phyloP scores from a whole-genome alignment of 2,888 invertebrate species.

The Ennomos erosarius region DNA sequence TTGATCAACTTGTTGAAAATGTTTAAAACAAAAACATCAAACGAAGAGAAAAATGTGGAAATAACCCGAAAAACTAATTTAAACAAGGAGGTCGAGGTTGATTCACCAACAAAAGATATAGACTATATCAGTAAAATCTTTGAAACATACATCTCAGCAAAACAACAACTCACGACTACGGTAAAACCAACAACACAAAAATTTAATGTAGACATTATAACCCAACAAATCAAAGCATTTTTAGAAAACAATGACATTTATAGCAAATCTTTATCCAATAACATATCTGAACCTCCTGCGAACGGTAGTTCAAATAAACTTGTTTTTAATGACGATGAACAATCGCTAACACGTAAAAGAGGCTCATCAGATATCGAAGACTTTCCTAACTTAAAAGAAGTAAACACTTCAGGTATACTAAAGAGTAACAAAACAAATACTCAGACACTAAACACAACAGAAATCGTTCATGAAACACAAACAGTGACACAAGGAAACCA shows the following conservation, averaged over 20 bases:
- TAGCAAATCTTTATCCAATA: background rate
- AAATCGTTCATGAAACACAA: background rate
- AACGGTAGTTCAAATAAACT: background rate
- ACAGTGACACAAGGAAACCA: background rate
- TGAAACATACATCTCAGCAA: slow-evolving; percentile 1
- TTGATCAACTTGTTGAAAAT: slow-evolving; percentile 4
- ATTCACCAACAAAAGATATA: slow-evolving; percentile 3
- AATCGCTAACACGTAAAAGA: background rate
- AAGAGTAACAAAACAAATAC: background rate
- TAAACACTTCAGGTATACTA: background rate
- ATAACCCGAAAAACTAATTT: background rate
- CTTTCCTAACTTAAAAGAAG: slow-evolving; percentile 4
- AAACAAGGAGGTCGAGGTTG: background rate
- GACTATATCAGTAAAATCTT: slow-evolving; percentile 13
- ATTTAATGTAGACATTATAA: slow-evolving; percentile 2
- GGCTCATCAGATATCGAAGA: slow-evolving; percentile 1
- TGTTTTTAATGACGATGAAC: background rate
- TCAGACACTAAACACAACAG: background rate
- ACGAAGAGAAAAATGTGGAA: background rate
- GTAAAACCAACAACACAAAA: slow-evolving; percentile 7
- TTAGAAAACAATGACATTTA: slow-evolving; percentile 7
- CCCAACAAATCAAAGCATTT: slow-evolving; percentile 10
- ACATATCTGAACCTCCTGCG: background rate
- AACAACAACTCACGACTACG: background rate
- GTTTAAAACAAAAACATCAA: background rate